Evolutionary conservation across 2,888 invertebrate genomes (phyloP), one percentile per base, ranked within the genome.

Genomic region (Plusia festucae): DNA sequence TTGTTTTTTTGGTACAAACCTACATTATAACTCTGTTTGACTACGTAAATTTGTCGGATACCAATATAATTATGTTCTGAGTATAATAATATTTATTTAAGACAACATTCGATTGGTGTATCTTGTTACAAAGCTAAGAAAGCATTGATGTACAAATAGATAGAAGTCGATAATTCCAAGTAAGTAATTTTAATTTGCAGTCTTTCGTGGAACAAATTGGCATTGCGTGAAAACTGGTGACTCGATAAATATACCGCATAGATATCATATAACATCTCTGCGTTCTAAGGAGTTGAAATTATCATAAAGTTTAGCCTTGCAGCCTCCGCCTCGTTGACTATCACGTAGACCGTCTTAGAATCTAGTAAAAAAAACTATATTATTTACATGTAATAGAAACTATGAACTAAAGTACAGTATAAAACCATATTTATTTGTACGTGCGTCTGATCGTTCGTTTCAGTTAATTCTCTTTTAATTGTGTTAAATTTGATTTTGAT

Each of bases 1-100:
- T 62, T 75, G 65, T 79, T 73, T 85, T 59, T 84, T 86, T 85
- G 74, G 73, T 76, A 70, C 59, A 70, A 53, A 70, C 69, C 68
- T 64, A 60, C 64, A 60, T 65, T 70, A 60, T 73, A 72, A 51
- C 68, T 61, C 60, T 57, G 67, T 70, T 70, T 66, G 46, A 74
- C 63, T 65, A 61, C 56, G 52, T 76, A 53, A 66, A 76, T 69
- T 69, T 53, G 56, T 65, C 57, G 57, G 63, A 64, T 46, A 61
- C 24, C 58, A 71, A 71, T 76, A n/a, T 24, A 24, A 5, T 3
- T 66, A 65, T 59, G 71, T 56, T 53, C 34, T 20, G 54, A 70
- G 65, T 40, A 67, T 27, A 63, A 52, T 60, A 18, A 27, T 53
- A 16, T 69, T 76, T 70, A 32, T 66, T 65, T 71, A 51, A 49